Base-by-base conservation (phyloP, 2,113 vertebrate species). In the Clinocottus analis region DNA sequence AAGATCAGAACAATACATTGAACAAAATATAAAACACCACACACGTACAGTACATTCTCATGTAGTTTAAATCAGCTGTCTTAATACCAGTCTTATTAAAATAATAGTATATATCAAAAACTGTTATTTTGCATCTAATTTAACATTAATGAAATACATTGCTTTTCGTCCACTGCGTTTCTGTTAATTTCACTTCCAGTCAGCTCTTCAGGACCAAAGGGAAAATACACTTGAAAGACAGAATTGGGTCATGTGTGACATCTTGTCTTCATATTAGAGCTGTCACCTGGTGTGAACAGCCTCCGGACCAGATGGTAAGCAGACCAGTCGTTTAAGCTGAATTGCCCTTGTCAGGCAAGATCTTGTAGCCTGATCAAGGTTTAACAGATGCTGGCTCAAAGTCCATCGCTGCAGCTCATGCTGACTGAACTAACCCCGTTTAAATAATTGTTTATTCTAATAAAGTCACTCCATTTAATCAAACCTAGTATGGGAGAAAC, bases 251-350 rank as follows among this genome's bases (percentile, higher is more conserved):
- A 80, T 56, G 60, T 79, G 80, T 79, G 89, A 88, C 81, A 75
- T 87, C 82, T 85, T 80, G 85, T 84, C 77, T 77, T 77, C 76
- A 86, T 81, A 84, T 89, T 81, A 75, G 75, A 12, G 72, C 77
- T 76, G 86, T 92, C 87, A 89, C 89, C 91, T 89, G 83, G 87
- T 80, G 88, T 80, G 85, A 87, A 79, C 68, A 90, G 90, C 85
- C 78, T 81, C 75, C 84, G 51, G 77, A 84, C 61, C 90, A 91
- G 90, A 90, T 92, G 91, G 90, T 74, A 53, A 70, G 61, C 81
- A 67, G 84, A 78, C 85, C 88, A 79, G 75, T 84, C 89, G 55
- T 81, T 89, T 86, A 85, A 79, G 70, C 72, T 29, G 65, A 82
- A 72, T 85, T 69, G 86, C 74, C 75, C 82, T 72, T 84, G 82